Evolutionary conservation across 2,888 invertebrate genomes (phyloP).

Genomic region (Mylabris sibirica): DNA sequence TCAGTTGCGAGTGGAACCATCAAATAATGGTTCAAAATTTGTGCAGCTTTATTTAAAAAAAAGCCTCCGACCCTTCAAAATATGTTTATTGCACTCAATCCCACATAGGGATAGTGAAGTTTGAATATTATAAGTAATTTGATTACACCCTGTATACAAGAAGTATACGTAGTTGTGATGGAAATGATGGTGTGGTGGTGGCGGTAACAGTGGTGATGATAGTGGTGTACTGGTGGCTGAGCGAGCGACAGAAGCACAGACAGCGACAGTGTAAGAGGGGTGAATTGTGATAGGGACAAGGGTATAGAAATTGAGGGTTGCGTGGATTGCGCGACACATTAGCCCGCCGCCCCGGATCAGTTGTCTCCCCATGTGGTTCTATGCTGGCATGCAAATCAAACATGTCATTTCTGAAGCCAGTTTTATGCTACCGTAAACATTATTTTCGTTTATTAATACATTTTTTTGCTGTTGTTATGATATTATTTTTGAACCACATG

Average conservation of each 20-base stretch:
- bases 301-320: slow-evolving; percentile 33
- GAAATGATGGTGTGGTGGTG: slow-evolving; percentile 32
- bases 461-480: no score
- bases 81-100: no score
- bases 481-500: no score
- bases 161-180: slow-evolving; percentile 28
- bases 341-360: slow-evolving; percentile 53
- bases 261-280: slow-evolving; percentile 23
- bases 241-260: background rate
- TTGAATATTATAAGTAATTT: no score
- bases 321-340: slow-evolving; percentile 56
- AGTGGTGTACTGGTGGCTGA: slow-evolving; percentile 13
- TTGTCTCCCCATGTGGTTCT: slow-evolving; percentile 50
- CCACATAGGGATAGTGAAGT: no score
- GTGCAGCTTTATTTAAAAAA: no score
- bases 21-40: no score
- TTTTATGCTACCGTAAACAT: slow-evolving; percentile 38
- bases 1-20: no score
- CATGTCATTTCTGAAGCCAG: slow-evolving; percentile 54
- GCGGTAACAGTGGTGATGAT: slow-evolving; percentile 35
- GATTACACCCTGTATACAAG: no score
- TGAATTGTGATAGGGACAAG: slow-evolving; percentile 28
- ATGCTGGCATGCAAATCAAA: slow-evolving; percentile 57
- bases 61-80: no score
- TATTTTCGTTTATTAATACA: no score